Evolutionary conservation across 1,140 invertebrate genomes (phyloP), one percentile per base, ranked within the genome.

Genomic region (Euwallacea similis): DNA sequence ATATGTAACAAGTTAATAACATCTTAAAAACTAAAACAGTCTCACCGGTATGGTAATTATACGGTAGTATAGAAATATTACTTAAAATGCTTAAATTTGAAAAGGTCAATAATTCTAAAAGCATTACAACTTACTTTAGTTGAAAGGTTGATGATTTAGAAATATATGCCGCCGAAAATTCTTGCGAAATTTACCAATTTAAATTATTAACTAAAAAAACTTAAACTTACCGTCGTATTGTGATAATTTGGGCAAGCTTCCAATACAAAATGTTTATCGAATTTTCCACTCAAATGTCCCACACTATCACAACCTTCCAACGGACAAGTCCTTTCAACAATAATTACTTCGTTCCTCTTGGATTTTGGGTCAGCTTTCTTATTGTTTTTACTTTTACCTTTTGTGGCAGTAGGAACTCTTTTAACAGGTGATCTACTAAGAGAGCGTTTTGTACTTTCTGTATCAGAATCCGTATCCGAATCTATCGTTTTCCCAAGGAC

Each of bases 191-290:
- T 33, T 33, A 33, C 21, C 21, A 33, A 33, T 33, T 33, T 33
- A 33, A 33, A 33, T 33, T 33, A 33, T 33, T 33, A 33, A 33
- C 1, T 33, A 33, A 33, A 33, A 33, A 33, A 7, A 43, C 11
- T 21, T 47, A 61, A 15, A 56, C 60, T 70, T 9, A 87, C 83
- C 10, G 93, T 92, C 69, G 91, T 90, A 83, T 97, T 97, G 80
- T 98, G 95, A 82, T 93, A 98, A 6, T 91, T 78, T 7, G 95
- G 95, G 81, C 96, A 98, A 9, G 93, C 91, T 79, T 94, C 91
- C 54, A 93, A 84, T 2, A 93, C 93, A 79, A 95, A 94, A 83
- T 98, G 95, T 21, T 86, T 87, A 8, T 92, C 88, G 73, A 90
- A 85, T 79, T 88, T 88, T 41, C 95, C 94, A n/a, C 91, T 91